These are phyloP conservation scores for Siniperca scherzeri DNA, from an alignment of 2,797 vertebrate genomes.

Conservation along the genomic window DNA sequence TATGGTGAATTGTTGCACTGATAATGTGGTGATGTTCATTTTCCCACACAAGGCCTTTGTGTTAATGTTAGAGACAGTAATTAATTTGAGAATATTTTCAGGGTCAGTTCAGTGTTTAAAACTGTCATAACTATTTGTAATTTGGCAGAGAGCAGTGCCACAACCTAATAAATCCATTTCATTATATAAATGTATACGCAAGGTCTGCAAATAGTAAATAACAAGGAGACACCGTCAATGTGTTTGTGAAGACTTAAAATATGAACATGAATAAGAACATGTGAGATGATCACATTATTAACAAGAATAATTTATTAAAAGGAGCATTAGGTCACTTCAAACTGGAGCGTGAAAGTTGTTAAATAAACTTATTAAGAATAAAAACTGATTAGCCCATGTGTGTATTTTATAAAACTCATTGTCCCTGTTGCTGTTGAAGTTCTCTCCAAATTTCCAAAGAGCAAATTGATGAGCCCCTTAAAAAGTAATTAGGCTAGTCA, in stretches of 20 bases:
- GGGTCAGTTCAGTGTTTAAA: conserved; percentile 26
- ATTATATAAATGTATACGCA: background rate
- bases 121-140: background rate
- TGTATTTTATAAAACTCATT: conserved; percentile 46
- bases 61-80: conserved; percentile 5
- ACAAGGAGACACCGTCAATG: background rate
- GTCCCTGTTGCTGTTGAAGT: conserved; percentile 40
- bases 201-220: background rate
- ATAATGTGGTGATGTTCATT: conserved; percentile 34
- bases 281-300: background rate
- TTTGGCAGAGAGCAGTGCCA: conserved; percentile 6
- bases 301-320: background rate
- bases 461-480: conserved; percentile 81
- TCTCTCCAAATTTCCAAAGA: conserved; percentile 60
- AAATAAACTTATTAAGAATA: conserved; percentile 48
- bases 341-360: conserved; percentile 29
- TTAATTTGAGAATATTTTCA: conserved; percentile 37
- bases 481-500: conserved; percentile 81
- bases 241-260: background rate
- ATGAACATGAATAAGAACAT: background rate
- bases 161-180: background rate
- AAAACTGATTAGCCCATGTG: conserved; percentile 32
- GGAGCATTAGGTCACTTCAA: conserved; percentile 3
- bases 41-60: conserved; percentile 16
- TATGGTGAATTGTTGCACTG: conserved; percentile 41